phyloP scores from a whole-genome alignment of 1,140 invertebrate genomes.

The Euschistus heros region DNA sequence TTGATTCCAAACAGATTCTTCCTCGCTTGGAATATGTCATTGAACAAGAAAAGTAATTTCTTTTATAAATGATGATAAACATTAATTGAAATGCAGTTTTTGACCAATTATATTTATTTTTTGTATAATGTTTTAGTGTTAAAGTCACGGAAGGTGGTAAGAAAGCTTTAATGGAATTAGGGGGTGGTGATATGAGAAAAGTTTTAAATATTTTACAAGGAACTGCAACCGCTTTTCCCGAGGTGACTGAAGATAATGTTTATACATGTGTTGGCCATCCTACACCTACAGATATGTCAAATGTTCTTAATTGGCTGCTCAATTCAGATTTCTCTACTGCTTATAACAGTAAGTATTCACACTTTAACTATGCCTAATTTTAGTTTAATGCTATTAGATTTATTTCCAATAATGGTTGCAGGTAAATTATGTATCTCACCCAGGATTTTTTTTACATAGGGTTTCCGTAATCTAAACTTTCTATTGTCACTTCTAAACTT shows the following conservation, averaged over 20 bases:
- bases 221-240: slow-evolving; percentile 74
- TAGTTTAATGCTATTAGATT: slow-evolving; percentile 11
- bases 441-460: no score
- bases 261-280: slow-evolving; percentile 97
- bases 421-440: no score
- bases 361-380: neutral
- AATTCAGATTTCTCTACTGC: slow-evolving; percentile 71
- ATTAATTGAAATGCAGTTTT: neutral
- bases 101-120: neutral
- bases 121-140: slow-evolving; percentile 51
- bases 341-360: slow-evolving; percentile 63
- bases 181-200: slow-evolving; percentile 96
- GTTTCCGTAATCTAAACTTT: no score
- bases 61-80: slow-evolving; percentile 1
- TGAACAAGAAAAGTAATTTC: slow-evolving; percentile 66
- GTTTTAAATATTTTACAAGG: slow-evolving; percentile 93
- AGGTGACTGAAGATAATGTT: slow-evolving; percentile 82
- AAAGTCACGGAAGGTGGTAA: slow-evolving; percentile 82
- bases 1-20: slow-evolving; percentile 75
- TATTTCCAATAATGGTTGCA: slow-evolving; percentile 8
- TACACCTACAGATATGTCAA: slow-evolving; percentile 75
- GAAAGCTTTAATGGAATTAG: slow-evolving; percentile 77
- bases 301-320: slow-evolving; percentile 78
- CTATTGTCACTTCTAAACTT: no score
- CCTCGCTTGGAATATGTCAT: slow-evolving; percentile 82